These are phyloP conservation scores for Sicus ferrugineus DNA, from an alignment of 2,888 invertebrate genomes.

Conservation along the genomic window DNA sequence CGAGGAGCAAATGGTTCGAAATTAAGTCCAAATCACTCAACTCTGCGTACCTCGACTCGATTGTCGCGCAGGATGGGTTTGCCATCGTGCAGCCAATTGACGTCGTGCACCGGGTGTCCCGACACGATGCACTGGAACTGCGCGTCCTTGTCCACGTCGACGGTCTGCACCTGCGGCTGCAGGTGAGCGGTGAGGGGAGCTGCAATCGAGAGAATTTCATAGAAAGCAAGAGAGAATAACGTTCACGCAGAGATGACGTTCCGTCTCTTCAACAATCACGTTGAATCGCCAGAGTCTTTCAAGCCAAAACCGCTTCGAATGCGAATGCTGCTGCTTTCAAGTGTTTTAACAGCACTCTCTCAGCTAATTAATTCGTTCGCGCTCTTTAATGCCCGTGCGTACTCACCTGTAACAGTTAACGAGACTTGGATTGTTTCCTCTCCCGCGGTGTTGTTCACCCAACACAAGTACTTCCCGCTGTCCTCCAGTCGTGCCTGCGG, in stretches of 20 bases:
- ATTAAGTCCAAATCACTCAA: not conserved
- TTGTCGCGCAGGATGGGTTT: conserved; percentile 70
- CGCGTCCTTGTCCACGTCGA: conserved; percentile 85
- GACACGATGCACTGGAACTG: conserved; percentile 86
- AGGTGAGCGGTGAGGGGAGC: conserved; percentile 83
- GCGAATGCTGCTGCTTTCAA: no score
- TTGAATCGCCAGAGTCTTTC: no score
- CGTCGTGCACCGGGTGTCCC: conserved; percentile 83
- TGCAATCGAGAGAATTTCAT: conserved; percentile 55
- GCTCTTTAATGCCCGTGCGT: not conserved
- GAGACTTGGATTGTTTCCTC: conserved; percentile 81
- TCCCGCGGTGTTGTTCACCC: conserved; percentile 89
- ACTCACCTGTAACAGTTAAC: conserved; percentile 77
- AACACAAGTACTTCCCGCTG: conserved; percentile 87
- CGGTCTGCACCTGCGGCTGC: conserved; percentile 78
- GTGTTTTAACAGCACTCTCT: not conserved
- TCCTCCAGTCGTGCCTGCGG: conserved; percentile 73
- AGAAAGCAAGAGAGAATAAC: no score
- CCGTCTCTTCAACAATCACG: no score
- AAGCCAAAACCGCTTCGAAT: no score
- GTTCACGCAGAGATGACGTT: no score
- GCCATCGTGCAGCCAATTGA: conserved; percentile 85
- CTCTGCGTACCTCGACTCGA: conserved; percentile 67
- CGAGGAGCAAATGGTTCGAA: conserved; percentile 36
- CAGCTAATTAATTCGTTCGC: not conserved